A percentile compares a stretch with the other conserved stretches of the same genome.
phyloP scores from a whole-genome alignment of 2,797 vertebrate genomes.

The Limnodromus scolopaceus region DNA sequence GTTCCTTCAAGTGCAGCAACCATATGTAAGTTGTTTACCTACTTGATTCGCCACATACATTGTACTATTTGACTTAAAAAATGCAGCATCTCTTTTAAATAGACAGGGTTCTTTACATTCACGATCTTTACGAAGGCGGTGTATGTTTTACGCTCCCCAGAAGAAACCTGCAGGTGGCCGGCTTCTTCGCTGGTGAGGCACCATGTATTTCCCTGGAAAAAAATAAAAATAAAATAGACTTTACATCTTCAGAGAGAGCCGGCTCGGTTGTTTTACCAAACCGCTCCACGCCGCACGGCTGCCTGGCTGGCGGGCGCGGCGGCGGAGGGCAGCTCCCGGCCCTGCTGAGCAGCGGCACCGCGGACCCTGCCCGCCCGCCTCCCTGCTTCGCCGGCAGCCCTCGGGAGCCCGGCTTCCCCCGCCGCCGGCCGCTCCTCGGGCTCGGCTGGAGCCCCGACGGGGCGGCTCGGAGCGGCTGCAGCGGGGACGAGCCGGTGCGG shows the following conservation, averaged over 20 bases:
- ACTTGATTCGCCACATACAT: conserved; percentile 88
- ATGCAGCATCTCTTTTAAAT: conserved; percentile 77
- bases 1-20: conserved; percentile 88
- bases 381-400: neutral
- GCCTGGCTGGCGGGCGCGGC: neutral
- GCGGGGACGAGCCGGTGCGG: neutral
- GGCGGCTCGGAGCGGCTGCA: neutral
- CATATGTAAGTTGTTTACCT: conserved; percentile 91
- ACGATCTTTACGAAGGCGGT: conserved; percentile 66
- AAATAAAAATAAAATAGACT: neutral
- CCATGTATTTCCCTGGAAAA: conserved; percentile 25
- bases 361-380: neutral
- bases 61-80: conserved; percentile 87
- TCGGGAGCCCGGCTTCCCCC: neutral
- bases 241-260: conserved; percentile 4
- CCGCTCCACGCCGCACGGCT: neutral
- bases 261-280: neutral
- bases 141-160: conserved; percentile 74
- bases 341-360: neutral
- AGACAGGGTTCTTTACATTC: conserved; percentile 77
- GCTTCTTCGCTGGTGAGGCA: conserved; percentile 63
- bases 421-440: neutral
- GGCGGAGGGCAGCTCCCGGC: neutral
- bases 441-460: neutral
- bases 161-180: conserved; percentile 76